Evolutionary conservation across 2,888 invertebrate species (phyloP).

Genomic region (Altica lythri): DNA sequence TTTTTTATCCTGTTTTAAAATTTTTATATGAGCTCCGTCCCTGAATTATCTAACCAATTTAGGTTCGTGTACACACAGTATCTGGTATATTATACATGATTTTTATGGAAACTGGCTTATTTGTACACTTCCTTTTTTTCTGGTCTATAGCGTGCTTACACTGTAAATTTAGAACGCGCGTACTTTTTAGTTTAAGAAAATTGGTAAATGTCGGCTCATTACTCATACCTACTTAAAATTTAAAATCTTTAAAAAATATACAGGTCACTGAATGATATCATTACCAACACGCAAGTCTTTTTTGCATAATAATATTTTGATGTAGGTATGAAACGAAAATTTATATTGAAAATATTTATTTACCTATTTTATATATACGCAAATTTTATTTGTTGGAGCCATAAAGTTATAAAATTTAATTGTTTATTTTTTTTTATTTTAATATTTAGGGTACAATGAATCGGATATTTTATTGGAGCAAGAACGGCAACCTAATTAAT

Average conservation of each 20-base stretch:
- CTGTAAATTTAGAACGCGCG: neutral
- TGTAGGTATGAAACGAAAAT: too few species aligned
- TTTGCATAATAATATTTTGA: neutral
- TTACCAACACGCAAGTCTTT: slow-evolving; percentile 1
- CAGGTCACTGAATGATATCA: slow-evolving; percentile 1
- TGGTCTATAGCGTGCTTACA: neutral
- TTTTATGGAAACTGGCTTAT: neutral
- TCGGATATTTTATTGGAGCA: slow-evolving; percentile 12
- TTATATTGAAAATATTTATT: too few species aligned
- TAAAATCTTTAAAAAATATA: neutral
- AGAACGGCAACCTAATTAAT: slow-evolving; percentile 9
- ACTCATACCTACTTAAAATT: neutral
- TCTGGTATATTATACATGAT: neutral
- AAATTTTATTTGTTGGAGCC: too few species aligned
- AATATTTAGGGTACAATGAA: too few species aligned
- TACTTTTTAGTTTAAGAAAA: neutral
- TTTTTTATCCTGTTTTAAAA: too few species aligned
- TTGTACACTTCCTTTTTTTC: neutral
- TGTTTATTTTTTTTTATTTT: too few species aligned
- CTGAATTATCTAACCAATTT: too few species aligned
- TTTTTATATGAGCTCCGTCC: too few species aligned
- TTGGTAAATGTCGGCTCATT: slow-evolving; percentile 4
- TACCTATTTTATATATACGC: too few species aligned
- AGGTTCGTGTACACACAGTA: too few species aligned
- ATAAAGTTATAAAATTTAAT: too few species aligned